Percentiles rank a stretch among this genome's conserved stretches.
phyloP scores from a whole-genome alignment of 2,113 vertebrate genomes.

The Tragulus kanchil region DNA sequence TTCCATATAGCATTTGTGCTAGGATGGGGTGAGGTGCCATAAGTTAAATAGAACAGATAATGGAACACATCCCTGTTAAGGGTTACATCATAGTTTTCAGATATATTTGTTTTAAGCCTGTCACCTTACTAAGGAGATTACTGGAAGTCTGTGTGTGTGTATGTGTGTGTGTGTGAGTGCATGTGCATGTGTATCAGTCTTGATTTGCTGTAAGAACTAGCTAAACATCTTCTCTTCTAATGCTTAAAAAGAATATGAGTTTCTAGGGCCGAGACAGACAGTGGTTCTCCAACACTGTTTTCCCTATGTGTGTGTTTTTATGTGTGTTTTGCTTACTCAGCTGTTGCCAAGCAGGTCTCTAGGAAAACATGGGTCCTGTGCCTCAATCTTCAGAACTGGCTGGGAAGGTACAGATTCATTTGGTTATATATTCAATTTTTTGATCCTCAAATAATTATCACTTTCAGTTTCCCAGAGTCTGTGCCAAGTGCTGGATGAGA shows the following conservation, averaged over 20 bases:
- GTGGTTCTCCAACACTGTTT: neutral
- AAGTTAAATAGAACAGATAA: neutral
- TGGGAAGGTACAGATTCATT: neutral
- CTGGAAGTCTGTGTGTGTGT: neutral
- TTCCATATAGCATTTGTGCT: neutral
- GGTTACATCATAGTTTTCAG: constrained; percentile 10
- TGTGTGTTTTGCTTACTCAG: neutral
- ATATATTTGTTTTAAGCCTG: neutral
- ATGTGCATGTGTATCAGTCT: neutral
- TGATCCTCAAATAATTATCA: neutral
- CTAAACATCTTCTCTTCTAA: neutral
- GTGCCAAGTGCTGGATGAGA: neutral
- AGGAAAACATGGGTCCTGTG: neutral
- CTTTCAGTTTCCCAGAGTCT: neutral
- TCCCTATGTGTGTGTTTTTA: neutral
- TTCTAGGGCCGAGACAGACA: neutral
- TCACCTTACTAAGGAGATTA: neutral
- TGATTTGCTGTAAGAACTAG: neutral
- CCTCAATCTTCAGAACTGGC: neutral
- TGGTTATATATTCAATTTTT: neutral
- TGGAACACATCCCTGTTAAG: neutral
- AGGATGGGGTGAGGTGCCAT: neutral
- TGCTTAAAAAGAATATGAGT: neutral
- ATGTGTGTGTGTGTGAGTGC: too few relatives aligned
- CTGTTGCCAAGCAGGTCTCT: neutral